These are phyloP conservation scores for Grallaria varia DNA, from an alignment of 2,113 vertebrate genomes.

Conservation along the genomic window DNA sequence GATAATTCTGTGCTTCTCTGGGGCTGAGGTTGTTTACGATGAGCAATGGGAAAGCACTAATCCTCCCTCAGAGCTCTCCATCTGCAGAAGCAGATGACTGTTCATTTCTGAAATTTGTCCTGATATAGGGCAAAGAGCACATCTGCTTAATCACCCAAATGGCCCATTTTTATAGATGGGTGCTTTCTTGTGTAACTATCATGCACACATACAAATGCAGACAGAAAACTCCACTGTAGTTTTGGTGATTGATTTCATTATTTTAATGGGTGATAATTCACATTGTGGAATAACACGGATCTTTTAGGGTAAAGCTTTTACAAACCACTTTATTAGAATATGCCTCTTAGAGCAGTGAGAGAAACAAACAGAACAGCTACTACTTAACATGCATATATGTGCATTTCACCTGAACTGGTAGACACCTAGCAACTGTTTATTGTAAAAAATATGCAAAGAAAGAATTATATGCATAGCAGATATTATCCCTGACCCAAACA, in stretches of 20 bases:
- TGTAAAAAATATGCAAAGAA: background rate
- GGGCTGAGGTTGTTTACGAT: slow-evolving; percentile 23
- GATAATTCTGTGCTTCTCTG: background rate
- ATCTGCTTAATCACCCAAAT: slow-evolving; percentile 56
- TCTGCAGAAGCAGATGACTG: slow-evolving; percentile 31
- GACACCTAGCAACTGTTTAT: background rate
- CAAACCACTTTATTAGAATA: slow-evolving; percentile 20
- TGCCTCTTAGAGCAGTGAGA: background rate
- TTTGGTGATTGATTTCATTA: slow-evolving; percentile 57
- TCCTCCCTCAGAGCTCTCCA: slow-evolving; percentile 30
- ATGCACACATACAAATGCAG: background rate
- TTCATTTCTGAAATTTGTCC: slow-evolving; percentile 54
- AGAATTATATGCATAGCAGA: background rate
- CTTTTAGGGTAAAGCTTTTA: background rate
- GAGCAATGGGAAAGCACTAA: slow-evolving; percentile 11
- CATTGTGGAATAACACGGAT: background rate
- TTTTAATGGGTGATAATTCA: slow-evolving; percentile 62
- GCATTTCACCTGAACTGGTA: background rate
- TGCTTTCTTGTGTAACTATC: slow-evolving; percentile 31
- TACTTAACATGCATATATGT: background rate
- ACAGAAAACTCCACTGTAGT: background rate
- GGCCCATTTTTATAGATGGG: slow-evolving; percentile 51
- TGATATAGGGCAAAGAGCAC: slow-evolving; percentile 22
- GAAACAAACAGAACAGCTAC: background rate
- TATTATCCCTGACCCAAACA: background rate